These are phyloP conservation scores for Narcine bancroftii DNA, from an alignment of 2,113 vertebrate genomes.

Conservation along the genomic window DNA sequence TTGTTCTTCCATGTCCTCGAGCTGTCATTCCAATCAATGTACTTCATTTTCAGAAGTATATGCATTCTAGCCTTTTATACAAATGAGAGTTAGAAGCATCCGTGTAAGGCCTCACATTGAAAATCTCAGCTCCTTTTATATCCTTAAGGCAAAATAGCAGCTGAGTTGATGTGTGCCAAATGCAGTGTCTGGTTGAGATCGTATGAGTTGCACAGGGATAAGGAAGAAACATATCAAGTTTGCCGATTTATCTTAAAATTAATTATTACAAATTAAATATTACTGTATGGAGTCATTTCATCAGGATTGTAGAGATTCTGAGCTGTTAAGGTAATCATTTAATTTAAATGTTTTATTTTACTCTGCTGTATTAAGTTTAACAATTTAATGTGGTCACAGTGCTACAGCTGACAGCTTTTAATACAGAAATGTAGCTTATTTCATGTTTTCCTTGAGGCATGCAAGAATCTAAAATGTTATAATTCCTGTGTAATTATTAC, in stretches of 20 bases:
- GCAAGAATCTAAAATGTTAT: background rate
- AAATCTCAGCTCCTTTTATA: background rate
- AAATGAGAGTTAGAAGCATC: background rate
- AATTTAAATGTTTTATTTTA: background rate
- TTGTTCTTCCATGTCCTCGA: background rate
- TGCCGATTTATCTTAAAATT: background rate
- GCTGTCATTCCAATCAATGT: background rate
- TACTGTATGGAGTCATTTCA: background rate
- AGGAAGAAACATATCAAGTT: background rate
- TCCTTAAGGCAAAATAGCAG: background rate
- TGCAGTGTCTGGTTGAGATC: constrained; percentile 7
- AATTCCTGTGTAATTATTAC: background rate
- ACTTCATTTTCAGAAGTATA: background rate
- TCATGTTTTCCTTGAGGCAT: background rate
- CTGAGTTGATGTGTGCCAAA: background rate
- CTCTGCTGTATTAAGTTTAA: background rate
- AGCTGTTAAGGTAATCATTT: background rate
- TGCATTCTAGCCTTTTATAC: background rate
- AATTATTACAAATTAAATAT: background rate
- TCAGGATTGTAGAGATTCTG: background rate
- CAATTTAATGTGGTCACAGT: background rate
- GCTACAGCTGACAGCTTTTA: background rate
- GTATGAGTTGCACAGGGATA: background rate
- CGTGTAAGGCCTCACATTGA: constrained; percentile 3
- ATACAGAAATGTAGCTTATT: background rate